Evolutionary conservation across 64 coral and sea anemone genomes (phyloP).

Genomic region (Porites lutea): DNA sequence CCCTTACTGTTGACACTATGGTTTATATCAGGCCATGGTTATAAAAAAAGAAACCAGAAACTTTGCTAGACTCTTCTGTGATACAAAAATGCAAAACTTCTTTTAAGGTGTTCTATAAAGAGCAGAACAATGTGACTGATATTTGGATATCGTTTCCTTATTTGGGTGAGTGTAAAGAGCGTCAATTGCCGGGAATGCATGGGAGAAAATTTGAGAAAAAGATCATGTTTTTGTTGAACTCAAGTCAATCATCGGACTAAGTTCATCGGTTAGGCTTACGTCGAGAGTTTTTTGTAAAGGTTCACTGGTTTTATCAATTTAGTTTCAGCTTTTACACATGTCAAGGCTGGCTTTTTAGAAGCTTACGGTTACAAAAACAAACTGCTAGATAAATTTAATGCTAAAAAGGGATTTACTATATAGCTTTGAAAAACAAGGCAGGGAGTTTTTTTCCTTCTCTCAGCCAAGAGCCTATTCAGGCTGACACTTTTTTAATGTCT

Average conservation of each 20-base stretch:
- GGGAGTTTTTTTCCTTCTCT: too few relatives aligned
- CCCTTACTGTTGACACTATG: not conserved
- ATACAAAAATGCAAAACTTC: not conserved
- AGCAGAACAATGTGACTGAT: slow-evolving; percentile 5
- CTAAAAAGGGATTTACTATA: too few relatives aligned
- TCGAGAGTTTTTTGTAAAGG: not conserved
- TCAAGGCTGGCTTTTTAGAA: too few relatives aligned
- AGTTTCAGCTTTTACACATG: not conserved
- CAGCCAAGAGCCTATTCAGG: too few relatives aligned
- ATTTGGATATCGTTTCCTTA: not conserved
- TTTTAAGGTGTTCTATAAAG: not conserved
- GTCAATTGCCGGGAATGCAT: slow-evolving; percentile 6
- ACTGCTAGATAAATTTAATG: too few relatives aligned
- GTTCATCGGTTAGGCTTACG: not conserved
- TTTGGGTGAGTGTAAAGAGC: slow-evolving; percentile 1
- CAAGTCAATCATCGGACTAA: not conserved
- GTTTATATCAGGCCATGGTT: not conserved
- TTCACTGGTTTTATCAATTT: not conserved
- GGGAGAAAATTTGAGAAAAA: not conserved
- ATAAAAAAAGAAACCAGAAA: not conserved
- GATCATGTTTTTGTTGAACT: slow-evolving; percentile 10
- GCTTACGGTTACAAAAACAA: too few relatives aligned
- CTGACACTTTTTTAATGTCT: too few relatives aligned
- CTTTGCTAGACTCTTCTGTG: not conserved
- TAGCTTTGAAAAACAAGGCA: too few relatives aligned